Evolutionary conservation across 2,797 vertebrate species (phyloP).

Genomic region (Phrynocephalus guinanensis): DNA sequence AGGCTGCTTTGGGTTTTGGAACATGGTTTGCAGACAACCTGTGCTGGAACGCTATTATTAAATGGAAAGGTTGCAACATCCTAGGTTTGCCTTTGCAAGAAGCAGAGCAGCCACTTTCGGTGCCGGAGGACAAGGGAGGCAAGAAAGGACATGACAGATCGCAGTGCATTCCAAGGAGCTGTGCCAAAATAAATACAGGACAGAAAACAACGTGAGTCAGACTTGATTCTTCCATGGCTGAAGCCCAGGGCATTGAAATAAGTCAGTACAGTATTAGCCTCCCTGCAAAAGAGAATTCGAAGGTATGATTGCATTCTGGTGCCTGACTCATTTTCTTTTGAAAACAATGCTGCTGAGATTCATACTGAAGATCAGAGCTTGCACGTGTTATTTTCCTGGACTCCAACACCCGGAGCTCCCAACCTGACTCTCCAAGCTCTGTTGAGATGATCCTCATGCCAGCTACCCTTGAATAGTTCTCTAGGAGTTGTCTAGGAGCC

Average conservation of each 20-base stretch:
- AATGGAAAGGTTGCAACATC: constrained; percentile 33
- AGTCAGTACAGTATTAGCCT: not conserved
- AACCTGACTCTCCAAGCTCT: too few relatives aligned
- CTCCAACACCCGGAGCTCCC: too few relatives aligned
- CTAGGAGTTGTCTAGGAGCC: too few relatives aligned
- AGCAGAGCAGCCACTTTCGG: constrained; percentile 46
- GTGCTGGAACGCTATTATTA: constrained; percentile 23
- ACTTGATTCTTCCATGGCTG: constrained; percentile 4
- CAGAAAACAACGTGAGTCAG: not conserved
- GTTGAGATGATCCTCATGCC: not conserved
- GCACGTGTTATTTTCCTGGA: too few relatives aligned
- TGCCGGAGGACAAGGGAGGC: constrained; percentile 36
- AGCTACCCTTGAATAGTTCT: not conserved
- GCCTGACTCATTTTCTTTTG: not conserved
- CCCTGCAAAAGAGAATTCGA: not conserved
- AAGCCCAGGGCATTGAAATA: not conserved
- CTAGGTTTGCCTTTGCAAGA: constrained; percentile 49
- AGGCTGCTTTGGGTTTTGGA: constrained; percentile 39
- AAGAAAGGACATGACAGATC: not conserved
- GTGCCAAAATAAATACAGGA: constrained; percentile 28
- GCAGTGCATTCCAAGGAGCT: not conserved
- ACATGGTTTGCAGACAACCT: constrained; percentile 44
- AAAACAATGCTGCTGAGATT: constrained; percentile 1
- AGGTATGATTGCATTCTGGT: not conserved
- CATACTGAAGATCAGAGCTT: not conserved